Evolutionary conservation across 1,140 invertebrate genomes (phyloP), one percentile per base, ranked within the genome.

Genomic region (Drosophila ohnishii): DNA sequence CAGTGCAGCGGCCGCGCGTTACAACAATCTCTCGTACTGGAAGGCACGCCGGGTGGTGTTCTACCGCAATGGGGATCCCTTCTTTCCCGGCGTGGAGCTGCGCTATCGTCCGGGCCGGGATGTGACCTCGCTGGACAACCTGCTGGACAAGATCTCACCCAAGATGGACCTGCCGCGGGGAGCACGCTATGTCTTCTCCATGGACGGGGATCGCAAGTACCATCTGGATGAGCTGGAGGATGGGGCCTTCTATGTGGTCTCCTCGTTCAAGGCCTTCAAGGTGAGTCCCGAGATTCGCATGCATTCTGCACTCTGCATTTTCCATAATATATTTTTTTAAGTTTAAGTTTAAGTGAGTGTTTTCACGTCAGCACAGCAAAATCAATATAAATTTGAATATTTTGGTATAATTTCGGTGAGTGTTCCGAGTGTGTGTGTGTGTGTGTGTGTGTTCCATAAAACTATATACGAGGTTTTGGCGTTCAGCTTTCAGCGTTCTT

Each of bases 61-160:
- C 92, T 99, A 96, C 92, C 95, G 96, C 87, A 99, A 98, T 94
- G 97, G 97, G 5, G 97, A 98, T 92, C 96, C 96, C 0, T 97
- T 97, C 90, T 97, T 96, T 91, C 96, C 96, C 42, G 97, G 97
- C 0, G 94, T 97, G 19, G 96, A 97, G 90, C 96, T 97, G 85
- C 95, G 97, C 42, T 97, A 98, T 86, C 96, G 96, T 76, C 96
- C 96, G 5, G 96, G 96, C 2, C 93, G 96, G 63, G 97, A 98
- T 90, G 96, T 98, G 75, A 95, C 94, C n/a, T 96, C 95, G 10
- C 92, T 98, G 92, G 97, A 98, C 81, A 95, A 95, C 7, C 93
- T 99, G 5, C 93, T 97, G 73, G 96, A 97, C 80, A 96, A 96
- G 81, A 92, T 97, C 22, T 97, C 96, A 0, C 93, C 96, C 50